A percentile compares a stretch with the other conserved stretches of the same genome.
phyloP scores from a whole-genome alignment of 2,113 vertebrate genomes.

The Stictonetta naevosa region DNA sequence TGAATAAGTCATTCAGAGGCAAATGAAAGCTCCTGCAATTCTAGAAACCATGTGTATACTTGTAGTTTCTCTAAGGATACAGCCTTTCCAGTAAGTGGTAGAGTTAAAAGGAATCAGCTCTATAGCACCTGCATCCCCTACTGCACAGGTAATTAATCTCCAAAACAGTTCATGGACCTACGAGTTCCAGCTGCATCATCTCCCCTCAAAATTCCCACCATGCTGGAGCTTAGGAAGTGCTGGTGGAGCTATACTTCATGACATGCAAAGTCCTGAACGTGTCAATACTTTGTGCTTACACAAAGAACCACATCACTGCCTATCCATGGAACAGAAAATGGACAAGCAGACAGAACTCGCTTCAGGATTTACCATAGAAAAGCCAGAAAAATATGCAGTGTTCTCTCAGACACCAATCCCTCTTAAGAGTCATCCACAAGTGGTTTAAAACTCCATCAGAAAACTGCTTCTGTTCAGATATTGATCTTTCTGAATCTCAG shows the following conservation, averaged over 20 bases:
- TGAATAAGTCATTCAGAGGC: slow-evolving; percentile 28
- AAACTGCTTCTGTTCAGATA: neutral
- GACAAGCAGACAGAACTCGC: neutral
- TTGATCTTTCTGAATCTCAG: neutral
- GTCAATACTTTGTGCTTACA: neutral
- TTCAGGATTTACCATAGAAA: neutral
- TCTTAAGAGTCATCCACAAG: neutral
- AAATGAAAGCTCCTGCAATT: slow-evolving; percentile 1
- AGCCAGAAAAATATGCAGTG: neutral
- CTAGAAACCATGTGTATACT: neutral
- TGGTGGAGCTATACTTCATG: neutral
- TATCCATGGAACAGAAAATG: neutral
- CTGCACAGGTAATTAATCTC: neutral
- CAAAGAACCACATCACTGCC: neutral
- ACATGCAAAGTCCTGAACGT: neutral
- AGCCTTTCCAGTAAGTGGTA: neutral
- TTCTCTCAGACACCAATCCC: neutral
- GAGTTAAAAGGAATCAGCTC: neutral
- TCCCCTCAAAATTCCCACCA: neutral
- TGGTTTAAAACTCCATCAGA: neutral
- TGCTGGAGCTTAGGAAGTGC: neutral
- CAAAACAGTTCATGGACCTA: neutral
- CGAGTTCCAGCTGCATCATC: neutral
- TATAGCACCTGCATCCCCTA: neutral
- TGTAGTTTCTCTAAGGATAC: neutral